Base-by-base conservation (phyloP, 1,140 invertebrate species). In the Saccostrea glomerata region DNA sequence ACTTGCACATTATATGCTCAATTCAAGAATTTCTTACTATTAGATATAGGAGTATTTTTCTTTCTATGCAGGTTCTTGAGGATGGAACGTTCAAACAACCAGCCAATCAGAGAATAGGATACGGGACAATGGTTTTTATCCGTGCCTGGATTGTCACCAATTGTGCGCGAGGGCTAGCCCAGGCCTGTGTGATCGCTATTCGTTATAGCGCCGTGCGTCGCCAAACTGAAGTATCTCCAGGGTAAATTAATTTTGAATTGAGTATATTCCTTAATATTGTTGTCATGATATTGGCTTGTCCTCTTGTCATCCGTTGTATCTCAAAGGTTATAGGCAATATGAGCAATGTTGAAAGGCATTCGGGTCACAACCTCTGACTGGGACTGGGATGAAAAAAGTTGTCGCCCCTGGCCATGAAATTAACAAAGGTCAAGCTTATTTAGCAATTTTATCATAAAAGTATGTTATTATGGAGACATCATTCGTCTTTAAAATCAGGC, bases 131-230 rank as follows among this genome's bases (percentile, higher is more conserved):
- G 89, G 47, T 88, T 17, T 83, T 86, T 58, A 17, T 98, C 0
- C 96, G 98, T 54, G 97, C 98, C 12, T 96, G 97, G 54, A 95
- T 99, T 66, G 90, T 93, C 7, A 87, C 84, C 23, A 88, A 88
- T 56, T 87, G 86, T 17, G 88, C 83, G 20, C 40, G 86, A n/a
- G 84, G 47, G 90, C 96, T 98, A 89, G 96, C 97, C 1, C 97
- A 98, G 95, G 97, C 97, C 0, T 96, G 96, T 20, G 98, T 97
- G 6, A 98, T 98, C 91, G 97, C 96, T 9, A 94, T 94, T 9
- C 96, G 98, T 91, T 99, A 99, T 93, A 97, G 98, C 87, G 97
- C 97, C 20, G 97, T 99, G 0, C 95, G 98, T 73, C 96, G 97
- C 66, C 98, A 99, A 94, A 97, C 97, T 12, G 92, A 93, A 88